Conservation (phyloP, 2,797 vertebrate species). For the Fistularia commersonii region DNA sequence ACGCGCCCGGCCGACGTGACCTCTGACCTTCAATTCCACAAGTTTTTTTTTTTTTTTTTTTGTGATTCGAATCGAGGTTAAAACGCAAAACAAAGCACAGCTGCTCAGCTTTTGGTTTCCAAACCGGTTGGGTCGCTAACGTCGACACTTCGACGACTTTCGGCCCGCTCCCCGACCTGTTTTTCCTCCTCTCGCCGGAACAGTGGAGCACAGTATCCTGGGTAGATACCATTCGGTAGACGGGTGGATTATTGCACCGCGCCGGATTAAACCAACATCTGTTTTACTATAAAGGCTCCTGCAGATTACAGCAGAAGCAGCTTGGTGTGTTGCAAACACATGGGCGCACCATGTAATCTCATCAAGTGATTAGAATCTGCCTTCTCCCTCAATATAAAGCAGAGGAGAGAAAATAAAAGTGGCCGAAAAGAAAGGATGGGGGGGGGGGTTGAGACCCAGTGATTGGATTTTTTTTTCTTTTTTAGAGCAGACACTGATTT, state of each 20-base stretch:
- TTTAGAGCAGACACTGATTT: conserved; percentile 20
- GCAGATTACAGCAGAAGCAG: conserved; percentile 55
- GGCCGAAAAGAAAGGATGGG: conserved; percentile 10
- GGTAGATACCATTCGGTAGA: conserved; percentile 41
- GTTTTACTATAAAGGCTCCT: conserved; percentile 54
- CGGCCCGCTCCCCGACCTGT: no score
- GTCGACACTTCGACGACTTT: no score
- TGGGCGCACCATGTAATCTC: conserved; percentile 66
- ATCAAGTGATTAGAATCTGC: conserved; percentile 67
- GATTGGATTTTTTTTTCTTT: conserved; percentile 18
- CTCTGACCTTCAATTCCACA: conserved; percentile 23
- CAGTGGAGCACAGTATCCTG: conserved; percentile 37
- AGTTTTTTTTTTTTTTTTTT: background rate
- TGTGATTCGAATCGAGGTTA: background rate
- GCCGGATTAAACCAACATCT: conserved; percentile 65
- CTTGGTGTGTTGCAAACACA: conserved; percentile 64
- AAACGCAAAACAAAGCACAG: no score
- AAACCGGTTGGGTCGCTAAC: no score
- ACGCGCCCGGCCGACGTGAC: conserved; percentile 5
- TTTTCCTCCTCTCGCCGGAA: no score
- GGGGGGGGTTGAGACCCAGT: conserved; percentile 1
- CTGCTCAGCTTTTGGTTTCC: no score
- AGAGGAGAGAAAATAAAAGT: conserved; percentile 41
- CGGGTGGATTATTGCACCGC: conserved; percentile 57
- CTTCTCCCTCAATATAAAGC: conserved; percentile 26